Evolutionary conservation across 2,888 invertebrate species (phyloP).

Genomic region (Falcaria lacertinaria): DNA sequence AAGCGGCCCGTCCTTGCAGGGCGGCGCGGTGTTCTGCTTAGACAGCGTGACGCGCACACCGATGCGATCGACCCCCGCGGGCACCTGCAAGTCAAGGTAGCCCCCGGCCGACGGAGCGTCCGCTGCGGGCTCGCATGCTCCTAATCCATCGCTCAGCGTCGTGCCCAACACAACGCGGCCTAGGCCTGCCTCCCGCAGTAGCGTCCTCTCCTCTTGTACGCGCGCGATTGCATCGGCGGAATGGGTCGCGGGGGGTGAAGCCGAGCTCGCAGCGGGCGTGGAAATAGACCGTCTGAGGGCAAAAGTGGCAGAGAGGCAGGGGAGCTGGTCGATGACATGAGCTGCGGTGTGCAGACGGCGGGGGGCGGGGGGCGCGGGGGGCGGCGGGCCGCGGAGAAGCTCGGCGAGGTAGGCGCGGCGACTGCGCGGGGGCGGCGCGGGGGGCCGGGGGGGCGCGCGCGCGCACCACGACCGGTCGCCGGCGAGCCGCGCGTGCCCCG

Average conservation of each 20-base stretch:
- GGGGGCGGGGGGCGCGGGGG: background rate
- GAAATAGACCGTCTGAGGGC: no score
- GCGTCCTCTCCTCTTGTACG: conserved; percentile 12
- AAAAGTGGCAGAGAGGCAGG: no score
- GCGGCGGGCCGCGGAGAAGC: background rate
- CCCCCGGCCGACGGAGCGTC: conserved; percentile 4
- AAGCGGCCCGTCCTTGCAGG: background rate
- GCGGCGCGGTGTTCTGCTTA: background rate
- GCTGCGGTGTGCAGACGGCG: no score
- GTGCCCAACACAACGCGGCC: conserved; percentile 25
- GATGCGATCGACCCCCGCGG: conserved; percentile 21
- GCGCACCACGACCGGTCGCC: conserved; percentile 17
- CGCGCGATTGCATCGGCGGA: conserved; percentile 7
- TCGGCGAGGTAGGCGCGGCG: conserved; percentile 18
- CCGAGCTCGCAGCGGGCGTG: no score
- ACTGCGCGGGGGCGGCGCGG: conserved; percentile 13
- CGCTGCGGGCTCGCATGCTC: background rate
- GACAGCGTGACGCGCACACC: conserved; percentile 18
- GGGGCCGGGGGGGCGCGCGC: conserved; percentile 9
- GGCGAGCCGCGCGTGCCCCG: conserved; percentile 5
- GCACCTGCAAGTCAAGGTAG: conserved; percentile 24
- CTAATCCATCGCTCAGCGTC: no score
- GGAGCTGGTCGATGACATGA: no score
- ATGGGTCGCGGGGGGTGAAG: background rate
- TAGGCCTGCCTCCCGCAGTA: conserved; percentile 27